Evolutionary conservation across 2,113 vertebrate genomes (phyloP).

Genomic region (Plecturocebus donacophilus): DNA sequence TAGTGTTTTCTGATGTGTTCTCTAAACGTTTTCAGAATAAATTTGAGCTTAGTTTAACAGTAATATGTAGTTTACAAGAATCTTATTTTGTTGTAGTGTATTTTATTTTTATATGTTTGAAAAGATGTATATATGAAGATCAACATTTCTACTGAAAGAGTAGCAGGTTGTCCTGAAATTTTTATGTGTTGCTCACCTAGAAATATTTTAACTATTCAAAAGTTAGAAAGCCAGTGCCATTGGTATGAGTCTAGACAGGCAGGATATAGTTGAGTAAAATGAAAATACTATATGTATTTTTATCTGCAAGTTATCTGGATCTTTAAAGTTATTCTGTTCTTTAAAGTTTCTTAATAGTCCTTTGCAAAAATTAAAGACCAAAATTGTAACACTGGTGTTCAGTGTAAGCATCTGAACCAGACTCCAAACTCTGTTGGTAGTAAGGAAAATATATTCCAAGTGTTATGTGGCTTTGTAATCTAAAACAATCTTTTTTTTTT

Average conservation of each 20-base stretch:
- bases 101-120: conserved; percentile 3
- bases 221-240: background rate
- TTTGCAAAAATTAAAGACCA: background rate
- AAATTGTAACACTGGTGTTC: background rate
- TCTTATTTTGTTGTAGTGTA: conserved; percentile 35
- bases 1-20: conserved; percentile 55
- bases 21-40: conserved; percentile 52
- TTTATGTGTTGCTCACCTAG: background rate
- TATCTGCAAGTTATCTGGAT: background rate
- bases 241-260: background rate
- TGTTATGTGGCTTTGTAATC: background rate
- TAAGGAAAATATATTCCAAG: background rate
- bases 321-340: background rate
- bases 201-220: conserved; percentile 3
- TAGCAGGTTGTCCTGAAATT: background rate
- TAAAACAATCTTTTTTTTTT: background rate
- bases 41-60: background rate
- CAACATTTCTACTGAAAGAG: background rate
- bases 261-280: background rate
- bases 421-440: background rate
- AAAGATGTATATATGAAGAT: background rate
- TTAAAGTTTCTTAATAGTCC: conserved; percentile 15
- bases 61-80: conserved; percentile 27
- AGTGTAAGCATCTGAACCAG: background rate
- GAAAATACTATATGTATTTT: background rate